Base-by-base conservation (phyloP, 2,797 vertebrate genomes). In the Gouania willdenowi region DNA sequence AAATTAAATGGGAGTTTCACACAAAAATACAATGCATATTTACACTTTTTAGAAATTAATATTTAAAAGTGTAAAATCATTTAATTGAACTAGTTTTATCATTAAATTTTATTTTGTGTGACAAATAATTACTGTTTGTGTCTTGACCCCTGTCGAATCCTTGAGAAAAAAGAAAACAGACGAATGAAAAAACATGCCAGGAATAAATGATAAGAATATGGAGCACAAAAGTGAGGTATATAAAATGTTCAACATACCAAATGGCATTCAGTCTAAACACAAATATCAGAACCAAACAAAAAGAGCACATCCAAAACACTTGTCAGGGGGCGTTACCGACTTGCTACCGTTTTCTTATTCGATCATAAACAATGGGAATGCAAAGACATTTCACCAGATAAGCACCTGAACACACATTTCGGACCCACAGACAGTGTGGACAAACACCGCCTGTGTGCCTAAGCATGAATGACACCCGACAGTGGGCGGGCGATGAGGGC, bases 401-500 rank as follows among this genome's bases (percentile, higher is more conserved):
- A n/a, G n/a, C n/a, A n/a, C n/a, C n/a, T n/a, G n/a, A n/a, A 46
- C 42, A 43, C 36, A 41, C 31, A 26, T 3, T 47, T 22, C 22
- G 21, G 27, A 24, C 16, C 51, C 21, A 22, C 19, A 29, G 34
- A 43, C 45, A 52, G 52, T 30, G 26, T 17, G 61, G 65, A 64
- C 53, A 61, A 18, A 26, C 36, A 77, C 72, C 49, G 54, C 29
- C 26, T 40, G 49, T 11, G 11, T 59, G 55, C 60, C 61, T 75
- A 72, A 79, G 65, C 52, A 71, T 84, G 87, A 88, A 27, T 84
- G 88, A 86, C 82, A 81, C 11, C 18, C 44, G 36, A 47, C 35
- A 31, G 70, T 58, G 76, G 86, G 83, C 47, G 72, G 83, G 76
- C 76, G 77, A 74, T 36, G 71, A 77, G 79, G 75, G 81, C 82